These are phyloP conservation scores for Trididemnum nubilum DNA, from an alignment of 23 tunicate species.

Conservation along the genomic window DNA sequence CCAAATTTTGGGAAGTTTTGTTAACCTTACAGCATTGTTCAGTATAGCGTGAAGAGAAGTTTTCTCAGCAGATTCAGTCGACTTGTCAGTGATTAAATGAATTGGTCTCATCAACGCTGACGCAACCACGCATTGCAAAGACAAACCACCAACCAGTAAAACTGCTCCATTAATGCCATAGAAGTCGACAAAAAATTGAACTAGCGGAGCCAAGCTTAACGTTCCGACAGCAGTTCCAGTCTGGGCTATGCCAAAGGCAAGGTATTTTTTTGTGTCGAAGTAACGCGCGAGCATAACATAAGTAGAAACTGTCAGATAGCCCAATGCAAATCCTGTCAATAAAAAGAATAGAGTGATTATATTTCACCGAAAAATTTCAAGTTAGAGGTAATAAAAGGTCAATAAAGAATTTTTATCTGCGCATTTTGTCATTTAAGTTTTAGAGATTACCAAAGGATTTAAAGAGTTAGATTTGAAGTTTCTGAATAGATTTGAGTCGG, in stretches of 20 bases:
- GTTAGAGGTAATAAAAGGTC: no score
- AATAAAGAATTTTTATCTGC: no score
- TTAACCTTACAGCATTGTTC: background rate
- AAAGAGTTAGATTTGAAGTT: no score
- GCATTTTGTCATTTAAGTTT: no score
- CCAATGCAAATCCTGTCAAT: background rate
- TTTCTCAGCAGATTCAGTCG: background rate
- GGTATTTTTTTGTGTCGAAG: constrained; percentile 11
- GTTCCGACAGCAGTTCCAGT: constrained; percentile 35
- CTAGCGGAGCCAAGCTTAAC: constrained; percentile 23
- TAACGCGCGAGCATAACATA: constrained; percentile 19
- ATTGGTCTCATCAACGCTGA: constrained; percentile 34
- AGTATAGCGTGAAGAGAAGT: background rate
- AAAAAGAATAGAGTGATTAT: no score
- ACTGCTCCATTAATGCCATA: constrained; percentile 38
- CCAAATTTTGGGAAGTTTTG: constrained; percentile 11
- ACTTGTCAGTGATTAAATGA: constrained; percentile 12
- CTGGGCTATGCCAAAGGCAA: constrained; percentile 25
- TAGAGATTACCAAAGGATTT: no score
- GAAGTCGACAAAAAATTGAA: constrained; percentile 15
- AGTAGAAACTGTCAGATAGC: background rate
- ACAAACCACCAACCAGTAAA: constrained; percentile 27
- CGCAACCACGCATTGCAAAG: constrained; percentile 35
- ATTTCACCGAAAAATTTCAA: no score
- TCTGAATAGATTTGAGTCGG: no score